phyloP scores from a whole-genome alignment of 2,113 vertebrate species.

The Lagopus leucura region DNA sequence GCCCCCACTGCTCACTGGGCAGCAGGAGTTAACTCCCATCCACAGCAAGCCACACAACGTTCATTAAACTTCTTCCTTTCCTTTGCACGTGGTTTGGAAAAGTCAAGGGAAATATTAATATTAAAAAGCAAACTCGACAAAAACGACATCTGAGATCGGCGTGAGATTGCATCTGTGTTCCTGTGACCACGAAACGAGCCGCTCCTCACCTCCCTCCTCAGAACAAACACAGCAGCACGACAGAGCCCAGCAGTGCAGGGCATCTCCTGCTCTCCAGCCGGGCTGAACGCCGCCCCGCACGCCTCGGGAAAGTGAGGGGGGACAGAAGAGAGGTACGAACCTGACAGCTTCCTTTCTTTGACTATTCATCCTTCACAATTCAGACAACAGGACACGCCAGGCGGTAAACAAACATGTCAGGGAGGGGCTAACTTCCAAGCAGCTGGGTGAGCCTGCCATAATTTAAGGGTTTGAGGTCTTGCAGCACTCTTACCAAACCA shows the following conservation, averaged over 20 bases:
- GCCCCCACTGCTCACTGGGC: not conserved
- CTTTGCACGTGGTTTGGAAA: not conserved
- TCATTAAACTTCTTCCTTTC: not conserved
- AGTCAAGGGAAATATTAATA: not conserved
- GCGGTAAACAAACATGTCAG: constrained; percentile 34
- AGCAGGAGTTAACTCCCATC: not conserved
- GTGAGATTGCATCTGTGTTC: not conserved
- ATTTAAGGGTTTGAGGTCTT: constrained; percentile 61
- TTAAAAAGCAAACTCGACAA: not conserved
- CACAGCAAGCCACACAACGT: accelerated
- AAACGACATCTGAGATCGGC: not conserved
- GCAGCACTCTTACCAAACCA: constrained; percentile 47
- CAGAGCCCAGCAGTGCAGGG: not conserved
- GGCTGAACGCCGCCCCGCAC: accelerated
- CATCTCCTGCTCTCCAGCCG: accelerated
- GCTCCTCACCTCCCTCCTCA: not conserved
- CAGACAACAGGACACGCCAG: constrained; percentile 27
- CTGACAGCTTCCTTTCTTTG: not conserved
- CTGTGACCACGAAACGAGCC: not conserved
- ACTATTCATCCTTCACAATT: constrained; percentile 49
- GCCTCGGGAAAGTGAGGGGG: accelerated
- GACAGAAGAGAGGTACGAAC: not conserved
- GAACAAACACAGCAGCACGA: not conserved
- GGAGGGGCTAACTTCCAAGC: constrained; percentile 56
- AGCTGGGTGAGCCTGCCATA: constrained; percentile 35